These are phyloP conservation scores for Tragelaphus strepsiceros DNA, from an alignment of 2,113 vertebrate species.

Conservation along the genomic window DNA sequence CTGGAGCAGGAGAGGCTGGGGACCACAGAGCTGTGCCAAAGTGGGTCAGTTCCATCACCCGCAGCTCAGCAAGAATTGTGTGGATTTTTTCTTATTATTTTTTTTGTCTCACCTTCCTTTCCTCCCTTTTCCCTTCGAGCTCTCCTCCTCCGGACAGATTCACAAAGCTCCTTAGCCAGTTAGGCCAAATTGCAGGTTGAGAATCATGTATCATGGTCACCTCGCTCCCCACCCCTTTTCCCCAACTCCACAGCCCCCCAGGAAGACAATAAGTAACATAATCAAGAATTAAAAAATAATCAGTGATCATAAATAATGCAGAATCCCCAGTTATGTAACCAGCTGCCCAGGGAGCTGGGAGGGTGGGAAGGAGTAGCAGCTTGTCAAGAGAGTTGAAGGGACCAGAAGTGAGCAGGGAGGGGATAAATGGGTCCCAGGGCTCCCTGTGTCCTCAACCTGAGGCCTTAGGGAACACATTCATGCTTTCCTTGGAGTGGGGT, in stretches of 20 bases:
- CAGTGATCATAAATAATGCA: constrained; percentile 75
- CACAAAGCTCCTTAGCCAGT: constrained; percentile 40
- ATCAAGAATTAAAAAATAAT: constrained; percentile 77
- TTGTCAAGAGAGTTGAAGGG: not conserved
- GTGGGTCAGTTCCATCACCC: constrained; percentile 65
- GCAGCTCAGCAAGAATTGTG: constrained; percentile 44
- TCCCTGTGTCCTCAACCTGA: not conserved
- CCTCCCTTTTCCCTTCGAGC: constrained; percentile 9
- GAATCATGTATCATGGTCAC: constrained; percentile 44
- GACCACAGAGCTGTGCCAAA: constrained; percentile 53
- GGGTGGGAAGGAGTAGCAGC: not conserved
- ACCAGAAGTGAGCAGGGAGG: not conserved
- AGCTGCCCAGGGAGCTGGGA: constrained; percentile 29
- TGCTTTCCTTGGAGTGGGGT: not conserved
- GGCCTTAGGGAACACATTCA: not conserved
- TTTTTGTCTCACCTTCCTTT: not conserved
- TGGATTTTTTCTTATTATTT: constrained; percentile 24
- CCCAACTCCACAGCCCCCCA: not conserved
- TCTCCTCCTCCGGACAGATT: constrained; percentile 35
- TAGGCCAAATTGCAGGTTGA: constrained; percentile 55
- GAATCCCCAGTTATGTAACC: constrained; percentile 63
- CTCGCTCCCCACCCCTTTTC: not conserved
- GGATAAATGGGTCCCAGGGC: not conserved
- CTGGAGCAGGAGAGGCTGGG: constrained; percentile 44
- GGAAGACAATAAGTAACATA: constrained; percentile 70